phyloP scores from a whole-genome alignment of 2,888 invertebrate species.

The Digitonthophagus gazella region DNA sequence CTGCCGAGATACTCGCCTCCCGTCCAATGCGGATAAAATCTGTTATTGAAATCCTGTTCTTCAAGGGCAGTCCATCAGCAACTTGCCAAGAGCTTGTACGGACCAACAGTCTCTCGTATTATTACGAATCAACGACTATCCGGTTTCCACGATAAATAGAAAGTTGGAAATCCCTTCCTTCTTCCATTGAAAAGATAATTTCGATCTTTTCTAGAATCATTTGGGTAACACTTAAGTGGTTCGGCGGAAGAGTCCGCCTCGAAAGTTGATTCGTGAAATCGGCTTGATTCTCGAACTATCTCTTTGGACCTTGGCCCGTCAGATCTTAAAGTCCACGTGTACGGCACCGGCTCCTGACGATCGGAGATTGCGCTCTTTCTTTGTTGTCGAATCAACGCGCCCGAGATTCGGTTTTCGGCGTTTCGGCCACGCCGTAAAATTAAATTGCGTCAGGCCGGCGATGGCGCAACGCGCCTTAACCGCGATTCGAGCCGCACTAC shows the following conservation, averaged over 20 bases:
- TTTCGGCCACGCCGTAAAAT: neutral
- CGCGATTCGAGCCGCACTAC: no score
- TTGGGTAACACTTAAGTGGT: neutral
- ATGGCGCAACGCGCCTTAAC: no score
- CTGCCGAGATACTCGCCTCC: slow-evolving; percentile 17
- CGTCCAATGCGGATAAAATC: slow-evolving; percentile 25
- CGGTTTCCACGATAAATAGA: neutral
- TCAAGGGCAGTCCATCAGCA: slow-evolving; percentile 28
- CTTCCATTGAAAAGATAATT: neutral
- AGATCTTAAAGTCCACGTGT: neutral
- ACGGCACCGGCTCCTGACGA: neutral
- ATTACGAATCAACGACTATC: neutral
- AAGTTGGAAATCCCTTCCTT: neutral
- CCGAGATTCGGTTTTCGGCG: no score
- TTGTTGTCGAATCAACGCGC: neutral
- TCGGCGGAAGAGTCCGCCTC: neutral
- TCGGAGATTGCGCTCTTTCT: neutral
- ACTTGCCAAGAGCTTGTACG: neutral
- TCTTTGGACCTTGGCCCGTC: neutral
- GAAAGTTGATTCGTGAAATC: neutral
- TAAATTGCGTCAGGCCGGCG: neutral
- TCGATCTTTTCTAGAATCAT: neutral
- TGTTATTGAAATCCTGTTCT: slow-evolving; percentile 29
- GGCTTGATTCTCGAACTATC: neutral
- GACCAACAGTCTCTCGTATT: neutral